A percentile compares a stretch with the other conserved stretches of the same genome.
Conservation (phyloP, 2,888 invertebrate genomes). For the Eupithecia subfuscata region DNA sequence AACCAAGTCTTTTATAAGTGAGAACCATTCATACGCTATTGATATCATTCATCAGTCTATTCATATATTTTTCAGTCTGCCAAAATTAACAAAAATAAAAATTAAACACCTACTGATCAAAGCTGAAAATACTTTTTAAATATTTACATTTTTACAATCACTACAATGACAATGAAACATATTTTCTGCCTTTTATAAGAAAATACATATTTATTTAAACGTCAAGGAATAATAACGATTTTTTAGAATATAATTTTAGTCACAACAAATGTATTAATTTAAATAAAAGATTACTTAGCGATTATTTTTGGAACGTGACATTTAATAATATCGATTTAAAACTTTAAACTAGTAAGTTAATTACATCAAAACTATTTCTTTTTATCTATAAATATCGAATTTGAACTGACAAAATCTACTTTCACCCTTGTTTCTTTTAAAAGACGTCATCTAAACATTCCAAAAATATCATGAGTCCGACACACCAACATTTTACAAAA, state of each 20-base stretch:
- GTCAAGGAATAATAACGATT: conserved; percentile 19
- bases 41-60: conserved; percentile 42
- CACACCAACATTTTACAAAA: conserved; percentile 33
- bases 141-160: conserved; percentile 29
- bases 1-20: neutral
- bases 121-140: conserved; percentile 18
- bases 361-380: conserved; percentile 18
- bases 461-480: conserved; percentile 42
- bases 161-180: conserved; percentile 25
- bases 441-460: conserved; percentile 40
- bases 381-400: conserved; percentile 12
- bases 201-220: conserved; percentile 19
- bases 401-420: conserved; percentile 19
- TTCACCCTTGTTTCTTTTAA: conserved; percentile 21
- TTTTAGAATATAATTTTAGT: conserved; percentile 25
- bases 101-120: conserved; percentile 31
- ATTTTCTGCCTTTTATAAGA: conserved; percentile 26
- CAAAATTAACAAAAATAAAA: conserved; percentile 39
- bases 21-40: conserved; percentile 34
- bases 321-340: conserved; percentile 2
- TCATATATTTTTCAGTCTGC: conserved; percentile 43
- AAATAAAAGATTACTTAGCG: conserved; percentile 33
- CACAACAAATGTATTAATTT: conserved; percentile 39
- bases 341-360: conserved; percentile 14
- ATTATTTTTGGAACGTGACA: conserved; percentile 21